Evolutionary conservation across 2,888 invertebrate genomes (phyloP).

Genomic region (Andrena trimmerana): DNA sequence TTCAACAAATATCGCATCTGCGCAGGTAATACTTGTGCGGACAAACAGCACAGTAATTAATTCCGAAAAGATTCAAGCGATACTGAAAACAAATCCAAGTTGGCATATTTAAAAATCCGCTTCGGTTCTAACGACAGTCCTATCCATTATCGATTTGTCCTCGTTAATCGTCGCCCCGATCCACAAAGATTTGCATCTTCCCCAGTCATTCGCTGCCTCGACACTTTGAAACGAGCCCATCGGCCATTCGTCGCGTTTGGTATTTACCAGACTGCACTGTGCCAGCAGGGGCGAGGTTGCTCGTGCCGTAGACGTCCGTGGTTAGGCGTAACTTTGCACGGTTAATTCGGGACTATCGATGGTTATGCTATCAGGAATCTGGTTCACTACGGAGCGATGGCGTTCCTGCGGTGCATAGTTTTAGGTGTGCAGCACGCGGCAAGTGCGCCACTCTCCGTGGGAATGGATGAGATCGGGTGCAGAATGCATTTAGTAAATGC

Average conservation of each 20-base stretch:
- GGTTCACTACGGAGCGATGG: conserved; percentile 10
- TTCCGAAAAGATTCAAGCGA: too few relatives aligned
- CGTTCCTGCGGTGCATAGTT: conserved; percentile 36
- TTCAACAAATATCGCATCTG: too few relatives aligned
- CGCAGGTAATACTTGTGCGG: too few relatives aligned
- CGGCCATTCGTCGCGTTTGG: not conserved
- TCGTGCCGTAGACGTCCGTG: not conserved
- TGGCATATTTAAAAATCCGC: not conserved
- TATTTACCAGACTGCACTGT: conserved; percentile 6
- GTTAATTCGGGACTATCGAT: conserved; percentile 20
- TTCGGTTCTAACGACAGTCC: not conserved
- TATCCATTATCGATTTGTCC: not conserved
- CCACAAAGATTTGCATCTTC: not conserved
- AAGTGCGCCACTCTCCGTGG: not conserved
- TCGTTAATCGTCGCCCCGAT: not conserved
- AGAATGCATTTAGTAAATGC: conserved; percentile 56
- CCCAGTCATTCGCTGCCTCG: not conserved
- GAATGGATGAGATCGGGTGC: conserved; percentile 32
- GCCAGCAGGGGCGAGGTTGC: not conserved
- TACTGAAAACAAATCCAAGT: too few relatives aligned
- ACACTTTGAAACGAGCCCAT: not conserved
- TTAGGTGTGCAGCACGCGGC: conserved; percentile 22
- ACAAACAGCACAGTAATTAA: too few relatives aligned
- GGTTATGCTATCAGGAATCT: conserved; percentile 28
- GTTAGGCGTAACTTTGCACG: conserved; percentile 8